Evolutionary conservation across 2,888 invertebrate genomes (phyloP), one percentile per base, ranked within the genome.

Genomic region (Polydrusus cervinus): DNA sequence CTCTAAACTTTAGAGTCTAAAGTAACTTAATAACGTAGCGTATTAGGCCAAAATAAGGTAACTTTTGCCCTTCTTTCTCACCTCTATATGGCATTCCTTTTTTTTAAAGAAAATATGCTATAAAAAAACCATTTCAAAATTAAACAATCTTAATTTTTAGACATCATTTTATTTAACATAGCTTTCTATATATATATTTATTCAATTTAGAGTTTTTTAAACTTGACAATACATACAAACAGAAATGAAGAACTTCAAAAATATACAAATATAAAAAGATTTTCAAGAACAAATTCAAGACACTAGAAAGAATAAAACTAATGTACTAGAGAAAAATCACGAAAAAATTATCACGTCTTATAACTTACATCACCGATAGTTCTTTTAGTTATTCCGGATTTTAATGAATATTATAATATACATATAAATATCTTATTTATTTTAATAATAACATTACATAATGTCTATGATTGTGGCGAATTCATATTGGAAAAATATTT

Each of bases 141-240:
- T 25, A 25, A 25, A 25, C 25, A 25, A 25, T 25, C 9, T 9
- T 51, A 38, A 38, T 9, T 18, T 64, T 61, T 38, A 49, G 16
- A 61, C 61, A 70, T 60, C 60, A 53, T 66, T 72, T 72, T 72
- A 72, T 72, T 72, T 30, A 72, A 72, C 72, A 51, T 72, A 72
- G 49, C n/a, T 64, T 38, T 64, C 40, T 67, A 61, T 65, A 25
- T 25, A 25, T 57, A 45, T 45, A 47, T 51, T 66, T 67, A 72
- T 57, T 30, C 60, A 72, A 60, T 67, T 49, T 66, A 72, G 51
- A 38, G 53, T 43, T 60, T 43, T 53, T 64, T 40, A 60, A 72
- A 61, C 53, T 71, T 65, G 38, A 55, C 47, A 57, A 60, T 65
- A 71, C 53, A 71, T 64, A 71, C 49, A 47, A 60, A 71, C 55